Evolutionary conservation across 2,797 vertebrate genomes (phyloP).

Genomic region (Rhinatrema bivittatum): DNA sequence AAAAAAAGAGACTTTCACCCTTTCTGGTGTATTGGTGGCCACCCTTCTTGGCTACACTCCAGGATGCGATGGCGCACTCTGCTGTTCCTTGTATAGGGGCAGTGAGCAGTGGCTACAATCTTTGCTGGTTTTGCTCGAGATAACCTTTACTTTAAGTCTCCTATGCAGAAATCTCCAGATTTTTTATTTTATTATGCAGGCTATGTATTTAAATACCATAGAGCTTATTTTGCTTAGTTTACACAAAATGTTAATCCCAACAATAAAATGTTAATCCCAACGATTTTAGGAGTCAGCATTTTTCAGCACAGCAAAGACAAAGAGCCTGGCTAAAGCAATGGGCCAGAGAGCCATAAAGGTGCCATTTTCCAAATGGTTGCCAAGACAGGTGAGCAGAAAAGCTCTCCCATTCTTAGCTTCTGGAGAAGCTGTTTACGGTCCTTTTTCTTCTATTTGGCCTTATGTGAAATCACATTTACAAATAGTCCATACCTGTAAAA

Average conservation of each 20-base stretch:
- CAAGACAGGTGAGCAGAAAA: constrained; percentile 34
- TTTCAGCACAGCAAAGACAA: constrained; percentile 51
- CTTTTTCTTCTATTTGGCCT: too few relatives aligned
- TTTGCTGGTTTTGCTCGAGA: too few relatives aligned
- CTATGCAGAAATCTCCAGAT: too few relatives aligned
- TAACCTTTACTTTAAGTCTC: too few relatives aligned
- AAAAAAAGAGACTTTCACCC: too few relatives aligned
- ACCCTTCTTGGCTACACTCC: constrained; percentile 57
- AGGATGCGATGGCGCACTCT: constrained; percentile 57
- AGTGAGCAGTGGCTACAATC: constrained; percentile 32
- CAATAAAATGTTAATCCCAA: constrained; percentile 38
- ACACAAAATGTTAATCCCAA: constrained; percentile 37
- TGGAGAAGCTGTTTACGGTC: too few relatives aligned
- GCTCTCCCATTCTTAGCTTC: too few relatives aligned
- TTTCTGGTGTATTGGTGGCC: constrained; percentile 58
- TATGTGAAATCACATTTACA: too few relatives aligned
- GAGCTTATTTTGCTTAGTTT: constrained; percentile 29
- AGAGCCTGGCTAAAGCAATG: constrained; percentile 39
- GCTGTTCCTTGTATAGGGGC: constrained; percentile 72
- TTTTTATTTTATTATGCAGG: too few relatives aligned
- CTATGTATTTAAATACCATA: too few relatives aligned
- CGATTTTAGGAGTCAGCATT: constrained; percentile 56
- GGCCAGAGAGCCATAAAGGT: constrained; percentile 43
- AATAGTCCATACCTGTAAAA: constrained; percentile 56
- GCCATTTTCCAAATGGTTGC: constrained; percentile 55